Base-by-base conservation (phyloP, 2,113 vertebrate genomes). In the Trichomycterus rosablanca region DNA sequence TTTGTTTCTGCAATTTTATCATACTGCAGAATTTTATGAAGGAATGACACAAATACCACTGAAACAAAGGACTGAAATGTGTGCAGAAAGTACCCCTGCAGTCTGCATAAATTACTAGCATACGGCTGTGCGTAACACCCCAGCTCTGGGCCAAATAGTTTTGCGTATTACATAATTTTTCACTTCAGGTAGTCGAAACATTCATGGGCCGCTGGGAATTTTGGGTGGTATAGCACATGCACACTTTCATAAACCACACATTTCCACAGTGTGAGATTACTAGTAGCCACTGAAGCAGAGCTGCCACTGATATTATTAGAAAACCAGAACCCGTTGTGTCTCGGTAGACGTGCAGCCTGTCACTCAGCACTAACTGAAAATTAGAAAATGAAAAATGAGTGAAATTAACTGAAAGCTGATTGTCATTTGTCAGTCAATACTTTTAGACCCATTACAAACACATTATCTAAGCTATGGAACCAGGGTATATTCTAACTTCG, bases 281-380 rank as follows among this genome's bases (percentile, higher is more conserved):
- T 24, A 11, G 23, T 42, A 43, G 7, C 11, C 8, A 35, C 64
- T 59, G 43, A 59, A 43, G 35, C 55, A 8, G 10, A 26, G 7
- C 16, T 59, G 50, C 28, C 22, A 18, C 46, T 30, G 7, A 52
- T 62, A 62, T 62, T 30, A 42, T 43, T 42, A 34, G 37, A 52
- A n/a, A 11, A 30, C 48, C 15, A 40, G 32, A 20, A 8, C 10
- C 1, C 43, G 26, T 45, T 35, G 26, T n/a, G 16, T 59, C 54
- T 16, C 28, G 28, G 24, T 15, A n/a, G 46, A 45, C 15, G 23
- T 6, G 18, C 45, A 14, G 50, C 11, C 30, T 15, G 28, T 64
- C 23, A 16, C 20, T 58, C 49, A 44, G n/a, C 49, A 8, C 7
- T 18, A 63, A 63, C 46, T 52, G 32, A 12, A 51, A 69, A 63